Base-by-base conservation (phyloP, 2,888 invertebrate species). In the Maniola hyperantus region DNA sequence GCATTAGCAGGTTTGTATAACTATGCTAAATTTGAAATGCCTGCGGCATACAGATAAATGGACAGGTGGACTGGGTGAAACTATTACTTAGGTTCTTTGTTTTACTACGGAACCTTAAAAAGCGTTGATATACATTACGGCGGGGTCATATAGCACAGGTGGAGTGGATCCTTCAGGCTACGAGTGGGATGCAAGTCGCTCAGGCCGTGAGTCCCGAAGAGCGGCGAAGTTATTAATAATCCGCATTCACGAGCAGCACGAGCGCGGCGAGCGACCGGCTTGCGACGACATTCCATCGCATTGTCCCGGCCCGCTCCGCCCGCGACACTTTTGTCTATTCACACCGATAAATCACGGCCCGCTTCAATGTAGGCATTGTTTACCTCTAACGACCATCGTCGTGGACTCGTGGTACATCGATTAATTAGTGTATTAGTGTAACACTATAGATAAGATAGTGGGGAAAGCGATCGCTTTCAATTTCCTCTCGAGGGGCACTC, bases 401-500 rank as follows among this genome's bases (percentile, higher is more conserved):
- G 82, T 81, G 83, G 26, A 26, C 26, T 81, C 80, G 82, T 81
- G 83, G 61, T 61, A 87, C 91, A 87, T 89, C 91, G 89, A 91
- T 92, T 92, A 92, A 92, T 92, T 92, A 92, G 90, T 91, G 84
- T 83, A 92, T 92, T 92, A 92, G 90, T 91, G 84, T 83, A 87
- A 87, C 91, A 89, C 91, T 85, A 87, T 81, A 86, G 91, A 92
- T 91, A 91, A 91, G 91, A 92, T 91, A 91, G 85, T 79, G 81
- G 83, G 89, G 83, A 89, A 91, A 90, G 88, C 88, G 89, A 92
- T 92, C 92, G 91, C 88, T 91, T 92, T 92, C 92, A 91, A 92
- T 92, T 92, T 91, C 89, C 91, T 89, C 88, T 87, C 81, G 89
- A 89, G 89, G 91, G 92, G 88, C 88, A 89, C 90, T 91, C 87